Percentiles rank a stretch among this genome's conserved stretches.
These are phyloP conservation scores for Plebejus melissa DNA, from an alignment of 2,888 invertebrate genomes.

Conservation along the genomic window DNA sequence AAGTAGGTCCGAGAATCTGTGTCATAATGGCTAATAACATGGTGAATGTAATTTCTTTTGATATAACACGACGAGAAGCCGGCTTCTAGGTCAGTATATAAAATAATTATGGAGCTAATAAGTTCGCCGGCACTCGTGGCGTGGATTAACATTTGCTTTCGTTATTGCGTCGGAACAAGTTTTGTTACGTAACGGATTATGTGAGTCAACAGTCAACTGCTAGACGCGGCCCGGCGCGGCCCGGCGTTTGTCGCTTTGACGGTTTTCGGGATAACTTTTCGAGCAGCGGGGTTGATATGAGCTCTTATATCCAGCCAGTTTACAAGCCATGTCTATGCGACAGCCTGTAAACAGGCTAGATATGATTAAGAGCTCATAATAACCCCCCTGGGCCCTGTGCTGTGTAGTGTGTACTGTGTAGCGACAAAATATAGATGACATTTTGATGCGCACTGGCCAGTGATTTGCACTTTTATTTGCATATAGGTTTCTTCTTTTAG, in stretches of 20 bases:
- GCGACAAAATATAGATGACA: background rate
- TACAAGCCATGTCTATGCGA: no score
- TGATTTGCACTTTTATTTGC: background rate
- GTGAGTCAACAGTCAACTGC: constrained; percentile 23
- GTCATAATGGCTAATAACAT: constrained; percentile 7
- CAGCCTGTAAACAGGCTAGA: no score
- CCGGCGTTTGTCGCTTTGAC: constrained; percentile 1
- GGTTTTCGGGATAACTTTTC: background rate
- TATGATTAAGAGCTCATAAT: no score
- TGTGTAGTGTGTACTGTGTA: background rate
- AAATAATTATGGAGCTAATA: constrained; percentile 27
- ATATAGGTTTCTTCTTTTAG: background rate
- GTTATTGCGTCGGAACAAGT: constrained; percentile 27
- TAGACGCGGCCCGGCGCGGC: constrained; percentile 8
- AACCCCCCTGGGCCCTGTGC: no score
- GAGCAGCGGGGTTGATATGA: background rate
- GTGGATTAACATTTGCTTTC: constrained; percentile 27
- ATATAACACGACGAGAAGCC: constrained; percentile 20
- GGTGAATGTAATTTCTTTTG: constrained; percentile 34
- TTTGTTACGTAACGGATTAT: constrained; percentile 27
- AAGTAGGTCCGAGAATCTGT: constrained; percentile 8
- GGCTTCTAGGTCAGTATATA: constrained; percentile 28
- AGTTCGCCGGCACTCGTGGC: constrained; percentile 21
- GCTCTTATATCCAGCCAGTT: no score
- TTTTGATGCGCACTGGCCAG: background rate